phyloP scores from a whole-genome alignment of 2,113 vertebrate genomes.

The Lynx canadensis region DNA sequence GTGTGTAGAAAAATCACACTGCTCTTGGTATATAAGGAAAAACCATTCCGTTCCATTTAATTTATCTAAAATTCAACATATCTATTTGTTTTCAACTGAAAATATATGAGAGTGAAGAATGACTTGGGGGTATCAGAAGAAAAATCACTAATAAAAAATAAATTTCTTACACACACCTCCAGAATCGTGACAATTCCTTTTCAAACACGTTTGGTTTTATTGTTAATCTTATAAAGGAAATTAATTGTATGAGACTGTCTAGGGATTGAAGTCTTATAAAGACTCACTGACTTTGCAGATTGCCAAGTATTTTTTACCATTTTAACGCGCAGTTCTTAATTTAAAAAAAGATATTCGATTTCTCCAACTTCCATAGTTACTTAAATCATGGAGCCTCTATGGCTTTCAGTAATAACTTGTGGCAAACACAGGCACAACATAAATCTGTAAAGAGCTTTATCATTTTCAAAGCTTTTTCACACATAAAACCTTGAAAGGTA shows the following conservation, averaged over 20 bases:
- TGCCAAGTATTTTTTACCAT: not conserved
- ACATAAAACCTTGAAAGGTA: not conserved
- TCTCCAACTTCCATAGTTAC: not conserved
- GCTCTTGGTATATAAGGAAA: not conserved
- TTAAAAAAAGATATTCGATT: not conserved
- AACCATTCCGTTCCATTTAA: not conserved
- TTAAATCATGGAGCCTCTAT: not conserved
- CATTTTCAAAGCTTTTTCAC: constrained; percentile 28
- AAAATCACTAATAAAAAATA: constrained; percentile 23
- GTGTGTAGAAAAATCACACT: not conserved
- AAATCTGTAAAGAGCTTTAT: not conserved
- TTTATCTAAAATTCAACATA: not conserved
- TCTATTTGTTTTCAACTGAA: constrained; percentile 27
- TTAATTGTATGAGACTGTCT: not conserved
- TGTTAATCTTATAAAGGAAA: constrained; percentile 16
- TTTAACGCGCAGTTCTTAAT: constrained; percentile 32
- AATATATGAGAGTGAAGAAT: constrained; percentile 27
- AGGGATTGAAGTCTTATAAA: not conserved
- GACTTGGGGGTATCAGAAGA: not conserved
- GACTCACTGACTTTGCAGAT: not conserved
- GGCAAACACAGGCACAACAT: not conserved
- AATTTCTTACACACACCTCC: not conserved
- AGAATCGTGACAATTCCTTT: constrained; percentile 20
- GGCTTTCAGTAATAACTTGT: not conserved
- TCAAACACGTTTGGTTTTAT: not conserved